Evolutionary conservation across 1,140 invertebrate species (phyloP).

Genomic region (Lordiphosa collinella): DNA sequence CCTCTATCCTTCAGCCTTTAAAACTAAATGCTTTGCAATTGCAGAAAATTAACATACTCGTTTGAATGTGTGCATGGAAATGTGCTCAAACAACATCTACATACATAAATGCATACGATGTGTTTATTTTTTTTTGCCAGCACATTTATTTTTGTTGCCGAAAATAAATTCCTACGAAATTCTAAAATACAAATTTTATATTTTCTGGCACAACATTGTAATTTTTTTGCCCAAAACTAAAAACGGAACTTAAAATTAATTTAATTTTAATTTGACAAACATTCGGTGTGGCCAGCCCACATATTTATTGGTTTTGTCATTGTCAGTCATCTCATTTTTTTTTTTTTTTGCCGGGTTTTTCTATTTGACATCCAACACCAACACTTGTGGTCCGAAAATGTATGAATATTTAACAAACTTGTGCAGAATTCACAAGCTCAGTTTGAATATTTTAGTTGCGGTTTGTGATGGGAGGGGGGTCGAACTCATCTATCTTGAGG

Average conservation of each 20-base stretch:
- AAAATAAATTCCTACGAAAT: too few species aligned
- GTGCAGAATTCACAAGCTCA: slow-evolving; percentile 48
- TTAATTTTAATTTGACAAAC: too few species aligned
- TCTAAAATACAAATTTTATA: too few species aligned
- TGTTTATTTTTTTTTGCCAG: neutral
- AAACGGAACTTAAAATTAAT: too few species aligned
- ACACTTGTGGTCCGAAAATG: slow-evolving; percentile 49
- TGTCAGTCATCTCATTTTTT: slow-evolving; percentile 8
- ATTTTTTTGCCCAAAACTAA: too few species aligned
- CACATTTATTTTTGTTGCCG: neutral
- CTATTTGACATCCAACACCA: slow-evolving; percentile 17
- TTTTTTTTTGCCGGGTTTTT: slow-evolving; percentile 1
- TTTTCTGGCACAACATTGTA: too few species aligned
- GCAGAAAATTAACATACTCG: slow-evolving; percentile 7
- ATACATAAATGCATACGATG: neutral
- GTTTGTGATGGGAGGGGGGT: neutral
- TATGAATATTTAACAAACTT: slow-evolving; percentile 73
- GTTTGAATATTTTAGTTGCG: slow-evolving; percentile 50
- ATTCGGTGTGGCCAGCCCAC: neutral
- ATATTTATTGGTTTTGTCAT: slow-evolving; percentile 8
- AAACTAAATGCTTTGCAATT: slow-evolving; percentile 8
- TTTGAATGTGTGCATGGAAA: neutral
- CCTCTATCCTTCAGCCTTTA: neutral
- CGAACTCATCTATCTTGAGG: slow-evolving; percentile 10
- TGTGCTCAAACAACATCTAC: too few species aligned